Percentiles rank a stretch among this genome's conserved stretches.
Evolutionary conservation across 2,113 vertebrate genomes (phyloP).

Genomic region (Athene noctua): DNA sequence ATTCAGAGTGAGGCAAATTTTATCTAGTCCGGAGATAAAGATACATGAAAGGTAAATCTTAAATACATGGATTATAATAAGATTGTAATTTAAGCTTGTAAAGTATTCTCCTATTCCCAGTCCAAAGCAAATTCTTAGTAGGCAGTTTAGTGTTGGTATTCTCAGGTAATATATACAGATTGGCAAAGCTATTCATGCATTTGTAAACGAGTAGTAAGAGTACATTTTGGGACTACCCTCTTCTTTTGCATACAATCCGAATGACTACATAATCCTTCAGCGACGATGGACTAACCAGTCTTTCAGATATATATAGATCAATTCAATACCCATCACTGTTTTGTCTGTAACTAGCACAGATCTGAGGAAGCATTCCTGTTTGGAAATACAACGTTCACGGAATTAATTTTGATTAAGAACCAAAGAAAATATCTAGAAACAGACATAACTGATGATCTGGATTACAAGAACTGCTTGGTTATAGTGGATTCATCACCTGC

Average conservation of each 20-base stretch:
- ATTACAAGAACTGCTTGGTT: neutral
- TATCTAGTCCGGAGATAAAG: neutral
- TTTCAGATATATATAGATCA: neutral
- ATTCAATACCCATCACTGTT: neutral
- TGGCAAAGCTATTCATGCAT: neutral
- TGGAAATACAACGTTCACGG: neutral
- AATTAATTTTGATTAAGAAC: neutral
- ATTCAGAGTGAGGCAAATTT: neutral
- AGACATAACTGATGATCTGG: neutral
- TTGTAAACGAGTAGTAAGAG: neutral
- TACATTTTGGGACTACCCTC: neutral
- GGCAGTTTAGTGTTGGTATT: neutral
- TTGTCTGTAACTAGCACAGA: neutral
- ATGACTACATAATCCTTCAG: neutral
- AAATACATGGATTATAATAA: neutral
- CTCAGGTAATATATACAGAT: neutral
- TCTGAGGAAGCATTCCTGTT: neutral
- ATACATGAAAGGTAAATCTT: neutral
- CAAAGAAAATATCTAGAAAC: neutral
- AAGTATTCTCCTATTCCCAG: neutral
- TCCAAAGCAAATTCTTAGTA: neutral
- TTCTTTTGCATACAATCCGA: neutral
- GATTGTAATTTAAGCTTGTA: neutral
- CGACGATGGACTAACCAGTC: neutral
- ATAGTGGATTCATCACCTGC: neutral